A percentile compares a stretch with the other conserved stretches of the same genome.
Evolutionary conservation across 37 sponge, comb jelly and placozoan genomes (phyloP).

Genomic region (Aplysina aerophoba): DNA sequence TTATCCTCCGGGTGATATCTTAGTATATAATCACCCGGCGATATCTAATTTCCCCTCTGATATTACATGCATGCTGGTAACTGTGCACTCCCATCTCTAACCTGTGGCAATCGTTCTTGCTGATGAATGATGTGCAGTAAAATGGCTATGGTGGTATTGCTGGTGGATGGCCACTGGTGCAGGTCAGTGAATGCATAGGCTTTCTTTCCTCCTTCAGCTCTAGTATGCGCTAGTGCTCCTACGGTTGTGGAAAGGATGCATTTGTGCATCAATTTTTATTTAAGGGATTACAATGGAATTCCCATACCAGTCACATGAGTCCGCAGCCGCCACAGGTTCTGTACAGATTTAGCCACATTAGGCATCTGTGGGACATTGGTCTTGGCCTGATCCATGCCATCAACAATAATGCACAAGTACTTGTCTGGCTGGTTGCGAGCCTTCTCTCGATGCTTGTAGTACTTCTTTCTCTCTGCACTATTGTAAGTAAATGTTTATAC

Average conservation of each 20-base stretch:
- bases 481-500: not conserved
- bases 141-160: conserved; percentile 11
- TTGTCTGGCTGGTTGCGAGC: conserved; percentile 51
- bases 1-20: too few species aligned
- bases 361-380: conserved; percentile 14
- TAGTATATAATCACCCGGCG: too few species aligned
- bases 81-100: too few species aligned
- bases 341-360: conserved; percentile 30
- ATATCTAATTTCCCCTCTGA: too few species aligned
- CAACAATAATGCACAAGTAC: conserved; percentile 55
- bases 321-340: conserved; percentile 38
- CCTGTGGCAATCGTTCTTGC: not conserved
- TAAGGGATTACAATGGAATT: not conserved
- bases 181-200: conserved; percentile 13
- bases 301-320: conserved; percentile 62
- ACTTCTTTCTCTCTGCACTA: conserved; percentile 56
- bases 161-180: conserved; percentile 8
- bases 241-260: too few species aligned
- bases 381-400: conserved; percentile 69
- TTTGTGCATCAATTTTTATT: too few species aligned
- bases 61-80: too few species aligned
- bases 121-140: not conserved
- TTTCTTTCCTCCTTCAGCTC: conserved; percentile 19
- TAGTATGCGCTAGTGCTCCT: conserved; percentile 14
- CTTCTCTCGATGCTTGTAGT: conserved; percentile 59